Conservation (phyloP, 35 echinoderm and acorn worm species). For the Strongylocentrotus purpuratus region DNA sequence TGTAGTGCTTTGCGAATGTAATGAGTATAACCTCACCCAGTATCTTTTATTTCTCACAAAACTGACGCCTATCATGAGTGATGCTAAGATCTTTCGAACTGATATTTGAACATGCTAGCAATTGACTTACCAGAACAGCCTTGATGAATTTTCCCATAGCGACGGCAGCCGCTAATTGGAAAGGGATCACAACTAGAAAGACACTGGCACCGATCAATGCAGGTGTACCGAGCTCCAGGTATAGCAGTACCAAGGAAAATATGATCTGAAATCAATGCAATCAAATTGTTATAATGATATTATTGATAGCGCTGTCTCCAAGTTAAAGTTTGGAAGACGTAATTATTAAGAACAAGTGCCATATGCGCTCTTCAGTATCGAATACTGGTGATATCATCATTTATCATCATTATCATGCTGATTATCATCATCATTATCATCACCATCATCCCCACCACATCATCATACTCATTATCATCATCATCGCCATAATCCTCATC, state of each 20-base stretch:
- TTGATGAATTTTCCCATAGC: slow-evolving; percentile 71
- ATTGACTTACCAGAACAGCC: slow-evolving; percentile 70
- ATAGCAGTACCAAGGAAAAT: slow-evolving; percentile 68
- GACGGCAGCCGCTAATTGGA: slow-evolving; percentile 74
- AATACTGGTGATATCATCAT: no score
- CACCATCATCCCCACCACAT: no score
- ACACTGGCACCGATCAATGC: slow-evolving; percentile 80
- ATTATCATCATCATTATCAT: no score
- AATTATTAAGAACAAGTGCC: no score
- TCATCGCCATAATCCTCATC: neutral
- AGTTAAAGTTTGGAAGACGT: no score
- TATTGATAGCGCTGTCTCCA: no score
- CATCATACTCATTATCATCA: no score
- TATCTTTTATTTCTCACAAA: neutral
- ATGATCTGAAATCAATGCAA: slow-evolving; percentile 22
- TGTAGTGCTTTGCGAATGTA: neutral
- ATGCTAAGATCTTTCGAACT: neutral
- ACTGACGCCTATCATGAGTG: neutral
- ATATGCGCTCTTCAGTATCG: no score
- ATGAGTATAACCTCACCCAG: neutral
- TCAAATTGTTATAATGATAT: neutral
- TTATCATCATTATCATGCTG: no score
- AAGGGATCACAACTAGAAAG: slow-evolving; percentile 71
- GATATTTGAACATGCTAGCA: neutral
- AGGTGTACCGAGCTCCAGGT: slow-evolving; percentile 73